Evolutionary conservation across 2,797 vertebrate species (phyloP).

Genomic region (Arrhamphus sclerolepis): DNA sequence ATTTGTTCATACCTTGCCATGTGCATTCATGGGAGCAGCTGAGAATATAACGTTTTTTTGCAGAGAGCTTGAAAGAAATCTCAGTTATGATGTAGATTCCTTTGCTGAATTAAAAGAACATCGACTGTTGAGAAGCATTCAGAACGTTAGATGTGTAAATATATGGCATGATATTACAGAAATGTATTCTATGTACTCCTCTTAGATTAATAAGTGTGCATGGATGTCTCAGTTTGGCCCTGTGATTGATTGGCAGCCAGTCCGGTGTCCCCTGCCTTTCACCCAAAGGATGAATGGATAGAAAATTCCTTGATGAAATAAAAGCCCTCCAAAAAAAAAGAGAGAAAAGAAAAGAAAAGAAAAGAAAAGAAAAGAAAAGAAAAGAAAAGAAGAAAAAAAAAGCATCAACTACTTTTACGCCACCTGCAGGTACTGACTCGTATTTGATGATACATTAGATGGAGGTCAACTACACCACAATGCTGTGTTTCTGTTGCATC

Average conservation of each 20-base stretch:
- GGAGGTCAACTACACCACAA: no score
- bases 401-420: background rate
- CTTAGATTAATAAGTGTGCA: no score
- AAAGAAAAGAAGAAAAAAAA: background rate
- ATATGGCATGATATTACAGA: no score
- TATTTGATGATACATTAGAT: background rate
- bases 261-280: no score
- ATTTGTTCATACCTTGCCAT: constrained; percentile 86
- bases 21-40: constrained; percentile 88
- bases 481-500: background rate
- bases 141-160: no score
- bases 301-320: no score
- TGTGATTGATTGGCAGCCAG: no score
- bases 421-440: background rate
- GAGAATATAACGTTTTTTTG: constrained; percentile 69
- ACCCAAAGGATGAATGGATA: no score
- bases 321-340: background rate
- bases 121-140: no score
- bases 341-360: background rate
- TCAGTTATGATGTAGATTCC: background rate
- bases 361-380: background rate
- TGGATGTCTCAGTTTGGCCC: no score
- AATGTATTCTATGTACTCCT: no score
- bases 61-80: background rate
- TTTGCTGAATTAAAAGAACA: background rate